Percentiles rank a stretch among this genome's conserved stretches.
phyloP scores from a whole-genome alignment of 2,888 invertebrate genomes.

The Lasioglossum malachurum region DNA sequence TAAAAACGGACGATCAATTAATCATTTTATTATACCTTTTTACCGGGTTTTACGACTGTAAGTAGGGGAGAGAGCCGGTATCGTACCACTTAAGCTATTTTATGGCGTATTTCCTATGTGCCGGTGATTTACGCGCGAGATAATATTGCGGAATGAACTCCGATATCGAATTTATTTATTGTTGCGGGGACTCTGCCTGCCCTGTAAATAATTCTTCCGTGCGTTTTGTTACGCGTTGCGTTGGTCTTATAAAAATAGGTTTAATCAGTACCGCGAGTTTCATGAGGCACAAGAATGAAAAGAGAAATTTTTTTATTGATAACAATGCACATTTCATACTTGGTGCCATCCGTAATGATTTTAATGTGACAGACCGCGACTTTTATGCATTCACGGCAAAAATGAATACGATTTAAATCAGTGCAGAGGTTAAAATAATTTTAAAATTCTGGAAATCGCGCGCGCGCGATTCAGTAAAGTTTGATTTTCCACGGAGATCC shows the following conservation, averaged over 20 bases:
- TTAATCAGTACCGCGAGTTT: neutral
- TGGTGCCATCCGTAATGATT: too few species aligned
- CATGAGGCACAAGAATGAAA: neutral
- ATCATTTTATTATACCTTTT: neutral
- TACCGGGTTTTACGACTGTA: neutral
- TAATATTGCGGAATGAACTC: neutral
- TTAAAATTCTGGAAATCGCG: too few species aligned
- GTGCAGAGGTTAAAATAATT: too few species aligned
- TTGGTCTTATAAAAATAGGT: too few species aligned
- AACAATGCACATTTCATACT: too few species aligned
- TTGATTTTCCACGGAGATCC: too few species aligned
- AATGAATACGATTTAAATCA: too few species aligned
- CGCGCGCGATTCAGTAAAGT: too few species aligned
- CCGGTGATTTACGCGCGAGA: neutral
- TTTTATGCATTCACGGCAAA: too few species aligned
- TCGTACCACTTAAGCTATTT: neutral
- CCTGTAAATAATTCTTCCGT: neutral
- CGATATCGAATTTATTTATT: neutral
- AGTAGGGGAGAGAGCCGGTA: neutral
- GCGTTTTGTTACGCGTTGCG: neutral
- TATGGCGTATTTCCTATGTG: neutral
- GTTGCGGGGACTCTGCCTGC: neutral
- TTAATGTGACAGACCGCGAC: too few species aligned
- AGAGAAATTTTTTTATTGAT: too few species aligned
- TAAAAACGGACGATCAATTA: neutral